These are phyloP conservation scores for Cosmia pyralina DNA, from an alignment of 2,888 invertebrate genomes.

Conservation along the genomic window DNA sequence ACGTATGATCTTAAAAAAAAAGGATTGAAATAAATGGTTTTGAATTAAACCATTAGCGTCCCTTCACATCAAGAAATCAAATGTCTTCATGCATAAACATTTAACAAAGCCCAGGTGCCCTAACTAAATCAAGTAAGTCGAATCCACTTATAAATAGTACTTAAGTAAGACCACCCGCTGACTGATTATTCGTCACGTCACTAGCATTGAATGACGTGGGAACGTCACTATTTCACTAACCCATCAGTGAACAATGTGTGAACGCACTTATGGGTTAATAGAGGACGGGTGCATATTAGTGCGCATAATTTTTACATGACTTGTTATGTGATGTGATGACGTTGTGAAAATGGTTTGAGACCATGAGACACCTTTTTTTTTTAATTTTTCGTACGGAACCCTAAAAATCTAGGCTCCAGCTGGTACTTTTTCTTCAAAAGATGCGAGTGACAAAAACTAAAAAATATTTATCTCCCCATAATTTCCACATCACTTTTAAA, in stretches of 20 bases:
- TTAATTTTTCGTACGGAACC: too few relatives aligned
- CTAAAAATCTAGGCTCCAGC: neutral
- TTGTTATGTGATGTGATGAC: slow-evolving; percentile 13
- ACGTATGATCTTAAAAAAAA: too few relatives aligned
- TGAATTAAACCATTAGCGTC: slow-evolving; percentile 11
- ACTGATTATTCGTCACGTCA: slow-evolving; percentile 79
- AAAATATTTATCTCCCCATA: neutral
- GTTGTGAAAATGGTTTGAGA: neutral
- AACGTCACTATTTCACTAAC: slow-evolving; percentile 62
- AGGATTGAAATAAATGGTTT: too few relatives aligned
- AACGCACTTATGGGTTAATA: slow-evolving; percentile 47
- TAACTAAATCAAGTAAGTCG: slow-evolving; percentile 38
- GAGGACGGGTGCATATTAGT: slow-evolving; percentile 28
- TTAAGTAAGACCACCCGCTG: slow-evolving; percentile 79
- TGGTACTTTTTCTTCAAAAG: neutral
- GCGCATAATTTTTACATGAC: slow-evolving; percentile 46
- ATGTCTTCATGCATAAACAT: slow-evolving; percentile 33
- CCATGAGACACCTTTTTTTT: too few relatives aligned
- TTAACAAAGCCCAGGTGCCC: slow-evolving; percentile 40
- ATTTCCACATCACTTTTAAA: neutral
- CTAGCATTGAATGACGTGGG: slow-evolving; percentile 70
- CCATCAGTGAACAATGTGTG: slow-evolving; percentile 52
- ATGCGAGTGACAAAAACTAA: neutral
- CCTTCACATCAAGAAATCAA: slow-evolving; percentile 35
- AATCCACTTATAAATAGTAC: slow-evolving; percentile 59